Base-by-base conservation (phyloP, 2,797 vertebrate genomes). In the Rhincodon typus region DNA sequence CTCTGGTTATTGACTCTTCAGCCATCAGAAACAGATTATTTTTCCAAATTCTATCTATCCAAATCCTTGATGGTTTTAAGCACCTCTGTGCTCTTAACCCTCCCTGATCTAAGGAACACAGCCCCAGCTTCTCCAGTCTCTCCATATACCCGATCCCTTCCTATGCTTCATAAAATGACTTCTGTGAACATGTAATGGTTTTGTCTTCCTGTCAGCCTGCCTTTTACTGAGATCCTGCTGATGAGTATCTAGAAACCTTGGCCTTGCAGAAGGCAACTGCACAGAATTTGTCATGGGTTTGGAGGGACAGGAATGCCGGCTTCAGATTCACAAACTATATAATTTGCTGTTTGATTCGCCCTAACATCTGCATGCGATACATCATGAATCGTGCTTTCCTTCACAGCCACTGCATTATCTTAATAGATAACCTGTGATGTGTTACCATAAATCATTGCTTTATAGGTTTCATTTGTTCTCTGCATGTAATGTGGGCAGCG, bases 361-460 rank as follows among this genome's bases (percentile, higher is more conserved):
- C 53, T n/a, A 66, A 90, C 87, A 90, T 90, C 87, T 90, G 87
- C 53, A 90, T 62, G 30, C 5, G 53, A 90, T 62, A 90, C 53
- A 90, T 90, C 87, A 66, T 90, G 87, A 90, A n/a, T 19, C 53
- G 87, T 90, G 87, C 87, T 66, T 66, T 66, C 30, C 87, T n/a
- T n/a, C 87, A 90, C 87, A 90, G 53, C 57, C 34, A 57, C 87
- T 30, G 30, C n/a, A 90, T 90, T 90, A 90, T 90, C 87, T 62
- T 90, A 90, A 90, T 62, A 62, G 87, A 90, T 90, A 90, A 90
- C 86, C 82, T 53, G 86, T 38, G 69, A 69, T 69, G 90, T 69
- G 90, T 12, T 42, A 66, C 10, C 90, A 93, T 93, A 69, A 93
- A 93, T 93, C 90, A 91, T 66, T 69, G 34, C 90, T 77, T 77